phyloP scores from a whole-genome alignment of 2,797 vertebrate genomes.

The Notolepis coatsorum region DNA sequence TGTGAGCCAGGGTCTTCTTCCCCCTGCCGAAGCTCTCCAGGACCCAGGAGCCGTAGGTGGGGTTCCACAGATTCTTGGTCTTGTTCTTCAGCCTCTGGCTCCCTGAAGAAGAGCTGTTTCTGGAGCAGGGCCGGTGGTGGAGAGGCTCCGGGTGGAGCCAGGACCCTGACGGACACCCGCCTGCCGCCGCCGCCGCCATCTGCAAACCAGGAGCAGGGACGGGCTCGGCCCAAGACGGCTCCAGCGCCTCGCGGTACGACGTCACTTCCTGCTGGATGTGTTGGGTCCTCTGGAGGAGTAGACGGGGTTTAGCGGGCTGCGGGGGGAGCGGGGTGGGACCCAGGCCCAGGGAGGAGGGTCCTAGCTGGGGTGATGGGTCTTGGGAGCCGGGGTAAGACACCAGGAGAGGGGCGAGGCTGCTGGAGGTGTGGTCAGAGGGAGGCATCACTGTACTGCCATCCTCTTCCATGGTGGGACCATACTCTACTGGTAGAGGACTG shows the following conservation, averaged over 20 bases:
- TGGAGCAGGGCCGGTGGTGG: slow-evolving; percentile 70
- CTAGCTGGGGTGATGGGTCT: slow-evolving; percentile 64
- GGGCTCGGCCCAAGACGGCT: slow-evolving; percentile 75
- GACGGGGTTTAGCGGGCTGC: slow-evolving; percentile 72
- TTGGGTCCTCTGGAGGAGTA: slow-evolving; percentile 72
- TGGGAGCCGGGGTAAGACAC: slow-evolving; percentile 74
- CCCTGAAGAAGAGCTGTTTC: slow-evolving; percentile 76
- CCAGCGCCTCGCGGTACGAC: slow-evolving; percentile 75
- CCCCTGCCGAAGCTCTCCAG: slow-evolving; percentile 84
- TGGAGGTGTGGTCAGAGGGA: slow-evolving; percentile 77
- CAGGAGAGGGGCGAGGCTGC: slow-evolving; percentile 81
- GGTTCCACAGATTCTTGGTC: slow-evolving; percentile 95
- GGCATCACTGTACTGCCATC: slow-evolving; percentile 76
- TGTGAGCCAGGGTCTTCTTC: slow-evolving; percentile 80
- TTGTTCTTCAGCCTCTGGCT: slow-evolving; percentile 90
- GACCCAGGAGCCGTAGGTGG: slow-evolving; percentile 92
- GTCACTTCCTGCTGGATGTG: slow-evolving; percentile 80
- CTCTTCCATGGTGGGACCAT: slow-evolving; percentile 82
- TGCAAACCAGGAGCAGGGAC: slow-evolving; percentile 56
- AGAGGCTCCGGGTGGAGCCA: slow-evolving; percentile 79
- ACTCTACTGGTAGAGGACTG: slow-evolving; percentile 87
- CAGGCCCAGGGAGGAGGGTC: slow-evolving; percentile 53
- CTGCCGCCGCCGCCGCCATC: slow-evolving; percentile 3
- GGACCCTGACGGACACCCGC: slow-evolving; percentile 34
- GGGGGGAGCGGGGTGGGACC: slow-evolving; percentile 41